Percentiles rank a stretch among this genome's conserved stretches.
Evolutionary conservation across 2,888 invertebrate genomes (phyloP).

Genomic region (Lepidocyrtoides sp.): DNA sequence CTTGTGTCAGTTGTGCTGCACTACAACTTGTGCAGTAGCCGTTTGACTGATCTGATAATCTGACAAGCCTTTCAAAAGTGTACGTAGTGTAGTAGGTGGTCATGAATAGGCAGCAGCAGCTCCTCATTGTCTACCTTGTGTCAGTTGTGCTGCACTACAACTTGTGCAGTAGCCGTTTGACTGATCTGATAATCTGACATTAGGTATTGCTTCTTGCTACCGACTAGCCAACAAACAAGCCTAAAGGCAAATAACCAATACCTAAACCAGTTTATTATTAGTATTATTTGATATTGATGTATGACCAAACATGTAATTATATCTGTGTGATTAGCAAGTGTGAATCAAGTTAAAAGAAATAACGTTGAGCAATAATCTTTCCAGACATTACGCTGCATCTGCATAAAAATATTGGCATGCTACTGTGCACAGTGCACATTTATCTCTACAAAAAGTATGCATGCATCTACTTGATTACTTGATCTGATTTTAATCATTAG

Average conservation of each 20-base stretch:
- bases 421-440: neutral
- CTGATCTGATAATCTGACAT: neutral
- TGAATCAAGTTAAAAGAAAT: constrained; percentile 47
- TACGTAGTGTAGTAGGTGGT: too few relatives aligned
- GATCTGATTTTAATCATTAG: neutral
- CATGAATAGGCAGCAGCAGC: too few relatives aligned
- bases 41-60: too few relatives aligned
- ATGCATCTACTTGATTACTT: neutral
- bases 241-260: neutral
- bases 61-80: too few relatives aligned
- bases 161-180: too few relatives aligned
- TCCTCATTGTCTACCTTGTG: too few relatives aligned
- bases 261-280: constrained; percentile 61
- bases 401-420: neutral
- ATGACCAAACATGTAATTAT: constrained; percentile 43
- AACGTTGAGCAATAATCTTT: constrained; percentile 18
- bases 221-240: neutral
- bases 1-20: too few relatives aligned
- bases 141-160: too few relatives aligned
- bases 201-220: neutral
- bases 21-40: too few relatives aligned
- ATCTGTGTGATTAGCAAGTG: constrained; percentile 49
- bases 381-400: neutral
- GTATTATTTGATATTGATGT: constrained; percentile 43
- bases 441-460: neutral